Conservation (phyloP, 1,140 invertebrate genomes). For the Leucophenga varia region DNA sequence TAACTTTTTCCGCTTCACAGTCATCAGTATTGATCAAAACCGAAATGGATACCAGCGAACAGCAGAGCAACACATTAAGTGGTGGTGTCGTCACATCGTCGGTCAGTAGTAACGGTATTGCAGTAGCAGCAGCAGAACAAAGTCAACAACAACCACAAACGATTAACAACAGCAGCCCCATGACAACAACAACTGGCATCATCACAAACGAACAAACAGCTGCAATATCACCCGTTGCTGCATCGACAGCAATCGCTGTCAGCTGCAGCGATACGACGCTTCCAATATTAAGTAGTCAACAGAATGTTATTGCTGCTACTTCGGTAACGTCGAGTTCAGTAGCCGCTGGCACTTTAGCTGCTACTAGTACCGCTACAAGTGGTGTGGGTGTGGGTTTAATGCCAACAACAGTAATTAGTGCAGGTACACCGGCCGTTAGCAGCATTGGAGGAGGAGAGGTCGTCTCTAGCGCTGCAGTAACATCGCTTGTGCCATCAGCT, state of each 20-base stretch:
- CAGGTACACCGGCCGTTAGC: conserved; percentile 25
- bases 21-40: conserved; percentile 54
- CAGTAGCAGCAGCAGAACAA: conserved; percentile 4
- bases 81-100: conserved; percentile 28
- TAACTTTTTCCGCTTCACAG: conserved; percentile 22
- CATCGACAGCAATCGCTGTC: conserved; percentile 23
- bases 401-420: conserved; percentile 29
- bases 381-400: conserved; percentile 8
- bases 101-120: background rate
- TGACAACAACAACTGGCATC: conserved; percentile 37
- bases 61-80: conserved; percentile 13
- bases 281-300: conserved; percentile 23
- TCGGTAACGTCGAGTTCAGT: conserved; percentile 46
- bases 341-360: conserved; percentile 39
- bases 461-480: conserved; percentile 14
- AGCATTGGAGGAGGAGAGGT: background rate
- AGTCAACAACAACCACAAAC: conserved; percentile 40
- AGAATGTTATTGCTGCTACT: conserved; percentile 24
- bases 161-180: conserved; percentile 32
- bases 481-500: conserved; percentile 10
- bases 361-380: conserved; percentile 19
- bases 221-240: conserved; percentile 14
- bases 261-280: conserved; percentile 11
- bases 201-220: conserved; percentile 28
- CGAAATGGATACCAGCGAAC: conserved; percentile 20